These are phyloP conservation scores for Premnoplex brunnescens DNA, from an alignment of 2,797 vertebrate species.

Conservation along the genomic window DNA sequence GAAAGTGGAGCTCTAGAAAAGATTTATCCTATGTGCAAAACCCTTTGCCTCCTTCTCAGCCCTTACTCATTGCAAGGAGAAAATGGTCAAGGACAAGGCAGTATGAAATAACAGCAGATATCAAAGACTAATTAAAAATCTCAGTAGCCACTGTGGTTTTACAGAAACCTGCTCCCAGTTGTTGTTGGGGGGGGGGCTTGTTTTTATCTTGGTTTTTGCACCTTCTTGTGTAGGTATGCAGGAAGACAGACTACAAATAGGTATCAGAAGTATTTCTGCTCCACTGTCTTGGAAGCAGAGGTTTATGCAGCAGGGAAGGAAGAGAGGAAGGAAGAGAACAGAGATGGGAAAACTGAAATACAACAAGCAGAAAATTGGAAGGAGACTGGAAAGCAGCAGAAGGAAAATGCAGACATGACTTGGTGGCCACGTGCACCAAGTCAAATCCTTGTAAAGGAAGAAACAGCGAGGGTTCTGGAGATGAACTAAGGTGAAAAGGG, in stretches of 20 bases:
- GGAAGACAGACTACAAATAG: not conserved
- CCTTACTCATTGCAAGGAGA: not conserved
- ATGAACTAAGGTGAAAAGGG: not conserved
- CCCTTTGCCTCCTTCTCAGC: not conserved
- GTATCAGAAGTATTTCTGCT: not conserved
- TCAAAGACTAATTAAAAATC: not conserved
- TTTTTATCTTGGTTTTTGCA: not conserved
- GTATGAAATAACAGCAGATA: not conserved
- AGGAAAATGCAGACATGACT: not conserved
- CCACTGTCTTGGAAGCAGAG: not conserved
- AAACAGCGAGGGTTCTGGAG: not conserved
- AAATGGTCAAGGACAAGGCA: not conserved
- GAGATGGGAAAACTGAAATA: not conserved
- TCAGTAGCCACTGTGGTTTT: not conserved
- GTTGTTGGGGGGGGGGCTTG: not conserved
- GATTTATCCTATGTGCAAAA: not conserved
- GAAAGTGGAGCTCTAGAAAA: not conserved
- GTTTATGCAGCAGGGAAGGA: not conserved
- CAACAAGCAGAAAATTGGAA: not conserved
- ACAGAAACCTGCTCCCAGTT: not conserved
- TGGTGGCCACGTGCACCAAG: not conserved
- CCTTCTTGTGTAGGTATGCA: not conserved
- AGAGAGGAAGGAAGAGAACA: not conserved
- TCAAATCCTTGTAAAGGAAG: not conserved
- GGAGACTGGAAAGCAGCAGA: not conserved